These are phyloP conservation scores for Calypte anna DNA, from an alignment of 2,113 vertebrate genomes.

Conservation along the genomic window DNA sequence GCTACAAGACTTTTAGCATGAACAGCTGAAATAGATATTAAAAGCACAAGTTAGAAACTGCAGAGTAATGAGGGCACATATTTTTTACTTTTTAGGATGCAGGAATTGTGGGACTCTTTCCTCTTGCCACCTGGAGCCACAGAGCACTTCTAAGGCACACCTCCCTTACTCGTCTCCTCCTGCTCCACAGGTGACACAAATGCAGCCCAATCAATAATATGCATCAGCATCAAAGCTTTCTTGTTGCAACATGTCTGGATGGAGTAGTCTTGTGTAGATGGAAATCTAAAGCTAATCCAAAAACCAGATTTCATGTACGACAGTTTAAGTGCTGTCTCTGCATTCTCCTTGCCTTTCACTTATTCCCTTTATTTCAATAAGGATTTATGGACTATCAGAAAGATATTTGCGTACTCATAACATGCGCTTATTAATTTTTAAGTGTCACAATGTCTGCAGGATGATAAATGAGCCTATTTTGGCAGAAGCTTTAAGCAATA, in stretches of 20 bases:
- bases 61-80: background rate
- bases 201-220: background rate
- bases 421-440: conserved; percentile 58
- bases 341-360: conserved; percentile 19
- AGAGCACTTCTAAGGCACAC: background rate
- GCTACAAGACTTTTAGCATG: conserved; percentile 96
- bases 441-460: conserved; percentile 64
- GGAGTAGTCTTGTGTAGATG: background rate
- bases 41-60: conserved; percentile 28
- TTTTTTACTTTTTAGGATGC: background rate
- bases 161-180: background rate
- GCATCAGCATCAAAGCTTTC: background rate
- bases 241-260: background rate
- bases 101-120: background rate
- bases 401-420: conserved; percentile 61
- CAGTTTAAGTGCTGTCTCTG: conserved; percentile 17
- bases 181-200: background rate
- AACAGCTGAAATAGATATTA: conserved; percentile 82
- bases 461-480: conserved; percentile 62
- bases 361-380: conserved; percentile 62
- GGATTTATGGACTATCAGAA: conserved; percentile 67
- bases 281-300: conserved; percentile 50
- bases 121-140: background rate
- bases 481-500: conserved; percentile 70
- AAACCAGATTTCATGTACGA: conserved; percentile 16